Conservation (phyloP, 1,140 invertebrate species). For the Drosophila subpulchrella region DNA sequence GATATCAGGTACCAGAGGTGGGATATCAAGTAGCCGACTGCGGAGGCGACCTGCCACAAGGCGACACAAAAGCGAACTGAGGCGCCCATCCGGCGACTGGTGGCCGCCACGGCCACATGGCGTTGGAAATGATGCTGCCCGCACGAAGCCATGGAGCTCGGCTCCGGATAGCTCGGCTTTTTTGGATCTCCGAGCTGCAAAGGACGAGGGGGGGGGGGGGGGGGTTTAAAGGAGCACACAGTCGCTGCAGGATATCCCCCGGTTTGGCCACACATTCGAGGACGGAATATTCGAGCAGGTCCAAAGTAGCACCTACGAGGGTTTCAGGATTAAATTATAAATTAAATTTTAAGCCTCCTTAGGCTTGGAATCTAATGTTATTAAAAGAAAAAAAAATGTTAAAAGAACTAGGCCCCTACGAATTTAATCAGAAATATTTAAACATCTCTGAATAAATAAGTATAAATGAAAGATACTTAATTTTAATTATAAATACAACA, state of each 20-base stretch:
- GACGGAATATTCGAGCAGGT: not conserved
- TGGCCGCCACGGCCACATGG: slow-evolving; percentile 7
- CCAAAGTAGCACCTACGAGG: not conserved
- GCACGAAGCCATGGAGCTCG: slow-evolving; percentile 13
- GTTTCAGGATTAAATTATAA: no score
- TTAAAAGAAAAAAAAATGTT: no score
- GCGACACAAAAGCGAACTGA: slow-evolving; percentile 56
- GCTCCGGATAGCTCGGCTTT: not conserved
- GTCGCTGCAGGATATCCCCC: slow-evolving; percentile 2
- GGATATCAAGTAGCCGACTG: slow-evolving; percentile 4
- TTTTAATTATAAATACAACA: no score
- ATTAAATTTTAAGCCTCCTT: no score
- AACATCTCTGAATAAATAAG: no score
- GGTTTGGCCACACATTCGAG: not conserved
- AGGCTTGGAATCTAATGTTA: no score
- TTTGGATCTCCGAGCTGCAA: slow-evolving; percentile 7
- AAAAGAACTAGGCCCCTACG: no score
- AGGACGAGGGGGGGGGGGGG: not conserved
- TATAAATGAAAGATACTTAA: no score
- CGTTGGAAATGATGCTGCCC: slow-evolving; percentile 9
- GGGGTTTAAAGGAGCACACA: not conserved
- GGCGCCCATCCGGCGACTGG: slow-evolving; percentile 7
- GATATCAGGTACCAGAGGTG: not conserved
- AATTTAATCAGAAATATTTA: no score
- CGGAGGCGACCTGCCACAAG: slow-evolving; percentile 50